Percentiles rank a stretch among this genome's conserved stretches.
These are phyloP conservation scores for Dipodomys spectabilis DNA, from an alignment of 2,113 vertebrate genomes.

Conservation along the genomic window DNA sequence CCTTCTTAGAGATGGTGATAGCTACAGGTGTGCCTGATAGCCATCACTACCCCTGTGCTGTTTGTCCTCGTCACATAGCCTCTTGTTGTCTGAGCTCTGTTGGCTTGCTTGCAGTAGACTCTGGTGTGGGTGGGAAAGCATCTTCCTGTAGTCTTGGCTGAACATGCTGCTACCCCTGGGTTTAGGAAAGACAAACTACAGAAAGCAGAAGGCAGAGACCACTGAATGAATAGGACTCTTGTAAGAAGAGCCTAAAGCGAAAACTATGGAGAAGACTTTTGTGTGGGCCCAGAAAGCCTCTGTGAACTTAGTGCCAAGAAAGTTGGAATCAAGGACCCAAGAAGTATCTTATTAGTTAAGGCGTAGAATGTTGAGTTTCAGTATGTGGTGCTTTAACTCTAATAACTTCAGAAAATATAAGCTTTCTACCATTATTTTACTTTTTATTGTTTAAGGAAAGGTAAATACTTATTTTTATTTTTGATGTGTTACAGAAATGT, in stretches of 20 bases:
- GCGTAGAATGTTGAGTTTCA: neutral
- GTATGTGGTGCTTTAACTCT: neutral
- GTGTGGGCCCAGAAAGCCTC: neutral
- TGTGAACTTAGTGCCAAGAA: neutral
- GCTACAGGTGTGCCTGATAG: neutral
- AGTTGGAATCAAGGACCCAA: neutral
- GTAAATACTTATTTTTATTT: slow-evolving; percentile 10
- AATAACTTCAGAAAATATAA: neutral
- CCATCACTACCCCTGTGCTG: neutral
- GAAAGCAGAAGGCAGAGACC: neutral
- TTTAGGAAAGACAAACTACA: neutral
- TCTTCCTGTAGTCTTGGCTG: neutral
- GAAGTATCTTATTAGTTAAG: neutral
- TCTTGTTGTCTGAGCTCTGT: neutral
- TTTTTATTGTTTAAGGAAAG: slow-evolving; percentile 37
- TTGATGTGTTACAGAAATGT: slow-evolving; percentile 39
- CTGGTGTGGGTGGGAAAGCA: neutral
- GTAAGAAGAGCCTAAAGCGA: neutral
- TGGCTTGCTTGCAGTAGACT: neutral
- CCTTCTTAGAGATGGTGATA: neutral
- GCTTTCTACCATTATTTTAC: neutral
- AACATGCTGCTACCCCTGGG: neutral
- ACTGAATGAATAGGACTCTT: neutral
- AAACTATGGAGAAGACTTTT: neutral
- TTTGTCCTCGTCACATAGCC: neutral